A percentile compares a stretch with the other conserved stretches of the same genome.
Evolutionary conservation across 2,113 vertebrate genomes (phyloP).

Genomic region (Saimiri boliviensis): DNA sequence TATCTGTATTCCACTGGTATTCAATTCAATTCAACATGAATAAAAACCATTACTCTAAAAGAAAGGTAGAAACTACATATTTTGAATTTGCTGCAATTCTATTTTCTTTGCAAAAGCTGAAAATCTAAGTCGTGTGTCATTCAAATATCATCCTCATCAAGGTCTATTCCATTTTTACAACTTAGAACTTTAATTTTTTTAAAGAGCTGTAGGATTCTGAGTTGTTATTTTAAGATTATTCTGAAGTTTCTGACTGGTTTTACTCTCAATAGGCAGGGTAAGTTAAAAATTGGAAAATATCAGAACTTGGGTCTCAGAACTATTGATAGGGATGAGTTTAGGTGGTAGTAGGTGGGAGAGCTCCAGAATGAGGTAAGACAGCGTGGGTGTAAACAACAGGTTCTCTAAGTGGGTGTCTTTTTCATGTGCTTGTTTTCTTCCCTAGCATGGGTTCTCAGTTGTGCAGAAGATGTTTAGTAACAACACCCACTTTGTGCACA

Average conservation of each 20-base stretch:
- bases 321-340: neutral
- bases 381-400: constrained; percentile 17
- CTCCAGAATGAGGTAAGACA: neutral
- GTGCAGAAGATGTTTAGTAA: neutral
- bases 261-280: neutral
- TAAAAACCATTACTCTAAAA: neutral
- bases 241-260: neutral
- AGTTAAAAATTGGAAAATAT: neutral
- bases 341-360: neutral
- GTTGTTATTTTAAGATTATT: neutral
- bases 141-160: neutral
- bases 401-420: constrained; percentile 27
- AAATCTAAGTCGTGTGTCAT: neutral
- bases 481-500: neutral
- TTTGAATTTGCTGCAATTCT: constrained; percentile 11
- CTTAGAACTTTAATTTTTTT: neutral
- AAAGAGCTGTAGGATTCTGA: neutral
- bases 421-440: constrained; percentile 35
- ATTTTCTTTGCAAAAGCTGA: neutral
- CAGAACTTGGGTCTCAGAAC: neutral
- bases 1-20: neutral
- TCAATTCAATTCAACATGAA: neutral
- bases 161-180: neutral
- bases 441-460: neutral
- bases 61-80: neutral